These are phyloP conservation scores for Cololabis saira DNA, from an alignment of 2,113 vertebrate species.

Conservation along the genomic window DNA sequence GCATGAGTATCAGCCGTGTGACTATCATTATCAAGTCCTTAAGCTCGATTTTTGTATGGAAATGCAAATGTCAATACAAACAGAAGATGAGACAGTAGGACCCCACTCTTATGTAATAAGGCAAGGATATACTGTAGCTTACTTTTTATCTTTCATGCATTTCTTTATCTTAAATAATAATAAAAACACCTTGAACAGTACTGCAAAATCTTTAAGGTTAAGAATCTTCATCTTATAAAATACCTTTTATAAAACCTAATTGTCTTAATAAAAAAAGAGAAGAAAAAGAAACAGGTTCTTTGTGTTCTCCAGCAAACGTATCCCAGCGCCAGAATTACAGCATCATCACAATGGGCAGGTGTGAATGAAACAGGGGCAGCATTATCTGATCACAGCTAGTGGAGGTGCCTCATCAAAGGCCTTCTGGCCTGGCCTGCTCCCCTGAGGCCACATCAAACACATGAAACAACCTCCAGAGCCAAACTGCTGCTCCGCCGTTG, in stretches of 20 bases:
- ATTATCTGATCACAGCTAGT: conserved; percentile 59
- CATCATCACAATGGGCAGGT: conserved; percentile 35
- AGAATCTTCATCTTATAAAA: no score
- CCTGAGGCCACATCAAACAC: conserved; percentile 68
- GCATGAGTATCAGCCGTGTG: conserved; percentile 24
- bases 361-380: conserved; percentile 49
- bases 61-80: no score
- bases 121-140: no score
- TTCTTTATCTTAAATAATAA: no score
- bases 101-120: no score
- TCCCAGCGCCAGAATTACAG: conserved; percentile 17
- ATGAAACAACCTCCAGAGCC: conserved; percentile 62
- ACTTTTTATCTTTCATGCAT: no score
- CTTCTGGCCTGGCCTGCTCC: conserved; percentile 56
- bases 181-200: no score
- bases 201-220: no score
- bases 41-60: no score
- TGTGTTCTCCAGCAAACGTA: conserved; percentile 22
- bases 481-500: conserved; percentile 41
- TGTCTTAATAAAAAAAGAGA: neutral
- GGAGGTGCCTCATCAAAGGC: conserved; percentile 70
- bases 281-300: neutral
- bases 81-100: no score
- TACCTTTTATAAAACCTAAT: neutral
- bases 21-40: neutral